Base-by-base conservation (phyloP, 1,140 invertebrate genomes). In the Marisa cornuarietis region DNA sequence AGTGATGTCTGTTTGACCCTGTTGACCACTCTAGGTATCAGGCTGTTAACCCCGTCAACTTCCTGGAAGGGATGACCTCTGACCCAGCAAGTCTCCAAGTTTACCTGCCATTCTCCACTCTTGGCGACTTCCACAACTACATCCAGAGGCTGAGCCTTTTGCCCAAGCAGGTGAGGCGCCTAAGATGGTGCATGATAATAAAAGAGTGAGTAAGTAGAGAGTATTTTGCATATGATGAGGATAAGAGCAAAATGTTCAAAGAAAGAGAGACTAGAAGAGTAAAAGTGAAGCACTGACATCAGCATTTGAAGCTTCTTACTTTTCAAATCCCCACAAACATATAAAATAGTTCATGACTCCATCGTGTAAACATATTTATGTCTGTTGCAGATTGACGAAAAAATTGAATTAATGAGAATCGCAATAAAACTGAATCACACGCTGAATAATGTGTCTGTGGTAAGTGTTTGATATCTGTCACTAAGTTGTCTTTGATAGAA, bases 91-190 rank as follows among this genome's bases (percentile, higher is more conserved):
- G 77, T 7, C 71, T 83, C 63, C n/a, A 81, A 8, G 13, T 51
- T 31, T 61, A n/a, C 13, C 77, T 78, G 16, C 79, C 81, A 0
- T 86, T 86, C 73, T 73, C 83, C 63, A 85, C 85, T 8, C 52
- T 83, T 31, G 82, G 80, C 22, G 85, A 87, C 63, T 86, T 83
- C 74, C 78, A 82, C 14, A 85, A 86, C 76, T 87, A 83, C 76
- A 68, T 85, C 4, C 75, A 71, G 18, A 62, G 84, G 68, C 49
- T 87, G 16, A 51, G 74, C 49, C 63, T 78, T 10, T 62, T 81
- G 16, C 85, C 86, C 7, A 71, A 52, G 13, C 84, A 85, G 83
- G 84, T 86, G 82, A 61, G 24, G 42, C 16, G 8, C 49, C 10
- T 74, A n/a, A 20, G 62, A 2, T 18, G 18, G 0, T 63, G 7